These are phyloP conservation scores for Neoascia interrupta DNA, from an alignment of 2,888 invertebrate genomes.

Conservation along the genomic window DNA sequence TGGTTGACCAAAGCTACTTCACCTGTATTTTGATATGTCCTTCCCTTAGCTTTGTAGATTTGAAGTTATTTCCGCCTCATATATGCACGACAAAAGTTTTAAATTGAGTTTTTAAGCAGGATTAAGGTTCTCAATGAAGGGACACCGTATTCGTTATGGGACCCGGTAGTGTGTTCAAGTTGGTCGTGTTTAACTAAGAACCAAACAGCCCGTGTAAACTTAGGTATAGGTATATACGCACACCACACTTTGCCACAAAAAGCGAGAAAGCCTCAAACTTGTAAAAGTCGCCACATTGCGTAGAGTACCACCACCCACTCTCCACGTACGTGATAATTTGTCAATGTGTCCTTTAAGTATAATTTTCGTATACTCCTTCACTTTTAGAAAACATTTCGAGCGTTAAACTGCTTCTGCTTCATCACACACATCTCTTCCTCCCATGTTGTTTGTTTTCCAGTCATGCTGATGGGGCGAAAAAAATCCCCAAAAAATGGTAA, in stretches of 20 bases:
- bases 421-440: constrained; percentile 29
- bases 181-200: no score
- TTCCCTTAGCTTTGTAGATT: no score
- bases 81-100: no score
- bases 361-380: constrained; percentile 49
- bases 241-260: constrained; percentile 9
- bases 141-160: no score
- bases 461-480: constrained; percentile 58
- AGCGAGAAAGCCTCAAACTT: no score
- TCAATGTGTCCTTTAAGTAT: constrained; percentile 56
- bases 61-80: no score
- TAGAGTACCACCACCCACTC: not conserved
- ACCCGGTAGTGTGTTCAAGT: no score
- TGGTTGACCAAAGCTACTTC: no score
- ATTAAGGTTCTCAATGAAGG: no score
- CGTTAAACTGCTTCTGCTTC: constrained; percentile 46
- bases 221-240: no score
- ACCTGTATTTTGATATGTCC: no score
- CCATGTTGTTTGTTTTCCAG: not conserved
- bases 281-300: constrained; percentile 11
- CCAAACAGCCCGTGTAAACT: not conserved
- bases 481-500: constrained; percentile 3
- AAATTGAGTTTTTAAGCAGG: no score
- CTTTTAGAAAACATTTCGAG: constrained; percentile 38
- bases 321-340: constrained; percentile 58